A percentile compares a stretch with the other conserved stretches of the same genome.
Evolutionary conservation across 2,797 vertebrate species (phyloP).

Genomic region (Pseudochirops corinnae): DNA sequence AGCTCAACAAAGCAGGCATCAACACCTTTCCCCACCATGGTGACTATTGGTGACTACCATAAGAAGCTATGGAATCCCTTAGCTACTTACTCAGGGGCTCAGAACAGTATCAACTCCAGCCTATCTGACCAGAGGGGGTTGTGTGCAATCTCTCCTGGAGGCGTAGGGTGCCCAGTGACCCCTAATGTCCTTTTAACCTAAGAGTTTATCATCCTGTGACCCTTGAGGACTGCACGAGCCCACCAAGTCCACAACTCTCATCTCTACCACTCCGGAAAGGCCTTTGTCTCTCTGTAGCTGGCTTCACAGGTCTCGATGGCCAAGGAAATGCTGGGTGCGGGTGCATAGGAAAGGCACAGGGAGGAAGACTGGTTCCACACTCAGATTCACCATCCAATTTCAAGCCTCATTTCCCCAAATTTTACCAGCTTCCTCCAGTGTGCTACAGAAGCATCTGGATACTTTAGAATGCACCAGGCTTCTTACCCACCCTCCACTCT

Average conservation of each 20-base stretch:
- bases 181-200: constrained; percentile 26
- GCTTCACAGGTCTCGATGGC: neutral
- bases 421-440: neutral
- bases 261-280: neutral
- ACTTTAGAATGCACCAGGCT: neutral
- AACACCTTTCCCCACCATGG: neutral
- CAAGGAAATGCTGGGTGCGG: neutral
- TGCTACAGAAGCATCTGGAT: neutral
- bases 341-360: neutral
- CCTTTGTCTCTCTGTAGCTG: neutral
- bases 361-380: neutral
- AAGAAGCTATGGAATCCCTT: neutral
- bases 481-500: neutral
- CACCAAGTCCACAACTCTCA: neutral
- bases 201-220: neutral
- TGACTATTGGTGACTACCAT: neutral
- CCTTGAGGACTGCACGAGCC: neutral
- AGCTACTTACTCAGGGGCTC: neutral
- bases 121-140: neutral
- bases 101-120: constrained; percentile 9
- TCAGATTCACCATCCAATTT: neutral
- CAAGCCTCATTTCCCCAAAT: neutral
- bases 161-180: neutral
- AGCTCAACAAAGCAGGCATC: neutral
- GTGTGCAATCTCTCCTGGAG: constrained; percentile 60